A percentile compares a stretch with the other conserved stretches of the same genome.
These are phyloP conservation scores for Onchidella celtica DNA, from an alignment of 2,888 invertebrate genomes.

Conservation along the genomic window DNA sequence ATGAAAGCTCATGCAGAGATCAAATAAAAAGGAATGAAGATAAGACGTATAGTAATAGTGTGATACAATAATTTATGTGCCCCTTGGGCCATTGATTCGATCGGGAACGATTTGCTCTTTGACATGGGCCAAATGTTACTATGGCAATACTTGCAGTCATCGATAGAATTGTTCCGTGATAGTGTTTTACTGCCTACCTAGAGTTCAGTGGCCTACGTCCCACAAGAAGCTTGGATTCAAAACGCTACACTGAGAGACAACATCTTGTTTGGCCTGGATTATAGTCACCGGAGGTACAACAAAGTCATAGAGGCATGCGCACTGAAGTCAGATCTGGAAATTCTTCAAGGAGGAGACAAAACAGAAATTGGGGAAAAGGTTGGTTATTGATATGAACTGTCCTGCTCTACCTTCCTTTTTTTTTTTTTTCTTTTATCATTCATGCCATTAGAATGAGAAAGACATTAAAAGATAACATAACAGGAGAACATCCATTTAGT, in stretches of 20 bases:
- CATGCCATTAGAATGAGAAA: not conserved
- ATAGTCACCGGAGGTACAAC: slow-evolving; percentile 88
- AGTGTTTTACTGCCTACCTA: slow-evolving; percentile 64
- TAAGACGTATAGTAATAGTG: no score
- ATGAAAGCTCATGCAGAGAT: no score
- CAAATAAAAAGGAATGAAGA: no score
- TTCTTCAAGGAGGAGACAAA: slow-evolving; percentile 92
- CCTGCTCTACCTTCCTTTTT: not conserved
- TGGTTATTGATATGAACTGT: no score
- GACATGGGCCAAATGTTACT: no score
- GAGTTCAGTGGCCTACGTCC: slow-evolving; percentile 82
- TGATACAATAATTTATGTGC: no score
- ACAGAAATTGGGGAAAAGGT: slow-evolving; percentile 98
- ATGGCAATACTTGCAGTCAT: no score
- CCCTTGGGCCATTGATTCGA: no score
- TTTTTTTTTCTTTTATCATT: not conserved
- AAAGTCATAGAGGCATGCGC: slow-evolving; percentile 94
- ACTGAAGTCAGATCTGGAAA: slow-evolving; percentile 92
- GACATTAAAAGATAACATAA: no score
- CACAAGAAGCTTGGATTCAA: slow-evolving; percentile 94
- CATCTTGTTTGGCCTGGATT: slow-evolving; percentile 92
- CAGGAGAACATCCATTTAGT: no score
- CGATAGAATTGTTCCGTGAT: no score
- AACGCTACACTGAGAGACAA: slow-evolving; percentile 96
- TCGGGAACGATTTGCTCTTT: no score